A percentile compares a stretch with the other conserved stretches of the same genome.
These are phyloP conservation scores for Ephialtes manifestator DNA, from an alignment of 2,888 invertebrate genomes.

Conservation along the genomic window DNA sequence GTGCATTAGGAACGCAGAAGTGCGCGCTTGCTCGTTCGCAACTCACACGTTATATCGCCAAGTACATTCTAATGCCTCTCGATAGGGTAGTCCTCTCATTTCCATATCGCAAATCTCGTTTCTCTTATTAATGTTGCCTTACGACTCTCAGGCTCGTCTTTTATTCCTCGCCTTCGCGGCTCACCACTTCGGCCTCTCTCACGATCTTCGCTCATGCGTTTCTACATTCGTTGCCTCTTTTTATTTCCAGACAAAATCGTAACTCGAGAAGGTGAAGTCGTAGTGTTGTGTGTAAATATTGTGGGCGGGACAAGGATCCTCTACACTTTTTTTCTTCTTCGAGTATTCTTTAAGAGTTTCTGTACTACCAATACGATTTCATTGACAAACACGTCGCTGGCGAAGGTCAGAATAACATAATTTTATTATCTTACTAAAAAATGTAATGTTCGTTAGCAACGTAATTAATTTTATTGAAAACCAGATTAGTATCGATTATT, in stretches of 20 bases:
- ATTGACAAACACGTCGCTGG: slow-evolving; percentile 72
- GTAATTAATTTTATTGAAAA: neutral
- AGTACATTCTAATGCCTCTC: slow-evolving; percentile 74
- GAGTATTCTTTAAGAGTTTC: slow-evolving; percentile 63
- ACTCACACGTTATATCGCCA: slow-evolving; percentile 67
- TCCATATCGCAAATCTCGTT: slow-evolving; percentile 74
- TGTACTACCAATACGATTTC: slow-evolving; percentile 75
- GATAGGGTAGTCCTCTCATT: slow-evolving; percentile 69
- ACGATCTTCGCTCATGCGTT: slow-evolving; percentile 66
- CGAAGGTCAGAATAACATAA: slow-evolving; percentile 17
- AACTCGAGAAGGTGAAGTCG: slow-evolving; percentile 59
- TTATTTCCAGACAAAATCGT: slow-evolving; percentile 48
- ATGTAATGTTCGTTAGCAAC: neutral
- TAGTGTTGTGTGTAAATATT: slow-evolving; percentile 79
- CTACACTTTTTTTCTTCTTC: slow-evolving; percentile 67
- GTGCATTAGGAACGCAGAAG: slow-evolving; percentile 58
- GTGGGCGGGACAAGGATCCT: slow-evolving; percentile 76
- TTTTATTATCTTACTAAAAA: neutral
- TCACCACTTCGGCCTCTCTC: slow-evolving; percentile 70
- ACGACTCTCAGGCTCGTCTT: slow-evolving; percentile 52
- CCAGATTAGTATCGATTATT: too few species aligned
- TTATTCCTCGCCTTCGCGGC: slow-evolving; percentile 32
- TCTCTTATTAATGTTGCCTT: slow-evolving; percentile 76
- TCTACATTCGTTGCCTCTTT: slow-evolving; percentile 36
- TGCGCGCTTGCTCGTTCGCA: slow-evolving; percentile 63